Percentiles rank a stretch among this genome's conserved stretches.
Evolutionary conservation across 2,888 invertebrate genomes (phyloP).

Genomic region (Andrena chrysosceles): DNA sequence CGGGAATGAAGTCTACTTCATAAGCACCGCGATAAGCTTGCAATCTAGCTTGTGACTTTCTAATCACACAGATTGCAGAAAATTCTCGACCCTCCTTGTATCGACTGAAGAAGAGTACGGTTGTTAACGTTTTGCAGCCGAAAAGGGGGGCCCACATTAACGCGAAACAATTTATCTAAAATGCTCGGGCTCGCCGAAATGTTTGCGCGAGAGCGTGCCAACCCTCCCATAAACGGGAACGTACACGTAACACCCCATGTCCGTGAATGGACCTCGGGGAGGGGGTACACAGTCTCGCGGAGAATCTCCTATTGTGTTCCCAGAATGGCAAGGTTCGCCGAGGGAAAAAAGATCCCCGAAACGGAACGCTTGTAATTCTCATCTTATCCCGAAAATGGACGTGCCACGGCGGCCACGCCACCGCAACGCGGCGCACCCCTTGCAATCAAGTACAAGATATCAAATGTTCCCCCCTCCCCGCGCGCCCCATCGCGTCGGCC

Average conservation of each 20-base stretch:
- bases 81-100: not conserved
- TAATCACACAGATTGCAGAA: conserved; percentile 1
- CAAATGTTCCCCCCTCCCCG: conserved; percentile 70
- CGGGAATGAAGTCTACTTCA: no score
- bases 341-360: conserved; percentile 65
- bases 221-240: conserved; percentile 63
- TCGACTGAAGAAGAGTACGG: not conserved
- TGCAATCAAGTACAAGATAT: conserved; percentile 76
- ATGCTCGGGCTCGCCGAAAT: conserved; percentile 70
- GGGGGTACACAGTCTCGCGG: conserved; percentile 45
- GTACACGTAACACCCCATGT: conserved; percentile 60
- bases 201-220: conserved; percentile 57
- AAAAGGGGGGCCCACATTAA: conserved; percentile 49
- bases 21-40: no score
- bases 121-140: conserved; percentile 17
- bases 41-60: not conserved
- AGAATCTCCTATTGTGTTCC: conserved; percentile 70
- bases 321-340: conserved; percentile 43
- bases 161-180: conserved; percentile 77
- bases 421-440: conserved; percentile 70
- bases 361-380: conserved; percentile 78
- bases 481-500: conserved; percentile 12
- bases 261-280: conserved; percentile 27
- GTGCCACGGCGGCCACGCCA: conserved; percentile 58
- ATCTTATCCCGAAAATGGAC: conserved; percentile 79